These are phyloP conservation scores for Acronicta psi DNA, from an alignment of 2,888 invertebrate species.

Conservation along the genomic window DNA sequence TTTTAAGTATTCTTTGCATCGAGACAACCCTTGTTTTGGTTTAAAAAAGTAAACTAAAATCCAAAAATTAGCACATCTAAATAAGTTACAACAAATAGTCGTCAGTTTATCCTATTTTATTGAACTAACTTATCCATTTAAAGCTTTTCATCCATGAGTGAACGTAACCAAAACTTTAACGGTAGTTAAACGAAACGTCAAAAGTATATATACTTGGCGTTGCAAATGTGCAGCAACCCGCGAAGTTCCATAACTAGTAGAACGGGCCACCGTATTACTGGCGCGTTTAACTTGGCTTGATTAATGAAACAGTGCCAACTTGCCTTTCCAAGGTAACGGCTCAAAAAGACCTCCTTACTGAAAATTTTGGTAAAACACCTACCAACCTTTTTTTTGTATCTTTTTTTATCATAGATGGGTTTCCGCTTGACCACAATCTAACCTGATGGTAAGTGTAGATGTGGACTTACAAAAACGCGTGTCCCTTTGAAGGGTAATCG, in stretches of 20 bases:
- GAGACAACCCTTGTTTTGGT: no score
- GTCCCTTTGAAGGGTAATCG: no score
- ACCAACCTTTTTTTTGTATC: no score
- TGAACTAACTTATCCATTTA: background rate
- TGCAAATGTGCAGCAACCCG: conserved; percentile 53
- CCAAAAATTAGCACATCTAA: no score
- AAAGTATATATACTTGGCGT: conserved; percentile 47
- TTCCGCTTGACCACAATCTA: no score
- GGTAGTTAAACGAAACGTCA: conserved; percentile 32
- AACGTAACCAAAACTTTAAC: conserved; percentile 15
- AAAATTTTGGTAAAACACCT: no score
- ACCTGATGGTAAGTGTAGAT: no score
- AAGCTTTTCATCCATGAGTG: background rate
- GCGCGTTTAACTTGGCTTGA: conserved; percentile 62
- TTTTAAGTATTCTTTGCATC: no score
- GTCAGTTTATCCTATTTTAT: background rate
- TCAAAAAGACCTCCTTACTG: background rate
- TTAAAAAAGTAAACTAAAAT: no score
- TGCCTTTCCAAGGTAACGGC: conserved; percentile 35
- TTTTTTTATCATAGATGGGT: no score
- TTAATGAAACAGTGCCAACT: conserved; percentile 62
- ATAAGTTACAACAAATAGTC: no score
- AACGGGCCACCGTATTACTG: conserved; percentile 59
- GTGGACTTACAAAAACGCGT: no score
- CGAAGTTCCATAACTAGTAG: conserved; percentile 45